Conservation (phyloP, 2,888 invertebrate genomes). For the Ctenicera cuprea region DNA sequence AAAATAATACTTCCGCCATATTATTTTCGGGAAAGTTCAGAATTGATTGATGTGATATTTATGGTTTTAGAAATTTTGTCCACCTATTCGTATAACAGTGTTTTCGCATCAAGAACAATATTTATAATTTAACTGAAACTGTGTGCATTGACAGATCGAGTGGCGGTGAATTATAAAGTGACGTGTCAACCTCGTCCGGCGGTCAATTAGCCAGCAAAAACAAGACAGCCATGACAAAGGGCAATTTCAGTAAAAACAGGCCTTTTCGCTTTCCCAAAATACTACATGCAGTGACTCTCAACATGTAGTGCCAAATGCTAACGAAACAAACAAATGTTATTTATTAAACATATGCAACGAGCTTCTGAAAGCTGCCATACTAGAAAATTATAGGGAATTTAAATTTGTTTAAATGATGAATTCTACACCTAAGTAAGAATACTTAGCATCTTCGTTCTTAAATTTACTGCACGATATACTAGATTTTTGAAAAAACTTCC, state of each 20-base stretch:
- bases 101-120: slow-evolving; percentile 46
- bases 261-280: slow-evolving; percentile 39
- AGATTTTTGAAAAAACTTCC: no score
- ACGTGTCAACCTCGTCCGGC: slow-evolving; percentile 65
- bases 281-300: slow-evolving; percentile 18
- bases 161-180: slow-evolving; percentile 68
- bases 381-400: no score
- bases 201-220: slow-evolving; percentile 69
- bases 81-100: slow-evolving; percentile 8
- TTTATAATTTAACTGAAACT: slow-evolving; percentile 57
- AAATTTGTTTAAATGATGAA: no score
- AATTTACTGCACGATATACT: no score
- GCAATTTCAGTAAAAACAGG: slow-evolving; percentile 39
- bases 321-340: no score
- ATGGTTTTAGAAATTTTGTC: slow-evolving; percentile 20
- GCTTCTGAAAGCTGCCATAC: no score
- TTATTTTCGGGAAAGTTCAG: no score
- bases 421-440: no score
- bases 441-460: no score
- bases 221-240: slow-evolving; percentile 56
- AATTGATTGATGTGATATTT: slow-evolving; percentile 6
- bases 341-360: no score
- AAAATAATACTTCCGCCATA: no score
- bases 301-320: background rate
- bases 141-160: slow-evolving; percentile 65